phyloP scores from a whole-genome alignment of 1,140 invertebrate genomes.

The Lethocerus indicus region DNA sequence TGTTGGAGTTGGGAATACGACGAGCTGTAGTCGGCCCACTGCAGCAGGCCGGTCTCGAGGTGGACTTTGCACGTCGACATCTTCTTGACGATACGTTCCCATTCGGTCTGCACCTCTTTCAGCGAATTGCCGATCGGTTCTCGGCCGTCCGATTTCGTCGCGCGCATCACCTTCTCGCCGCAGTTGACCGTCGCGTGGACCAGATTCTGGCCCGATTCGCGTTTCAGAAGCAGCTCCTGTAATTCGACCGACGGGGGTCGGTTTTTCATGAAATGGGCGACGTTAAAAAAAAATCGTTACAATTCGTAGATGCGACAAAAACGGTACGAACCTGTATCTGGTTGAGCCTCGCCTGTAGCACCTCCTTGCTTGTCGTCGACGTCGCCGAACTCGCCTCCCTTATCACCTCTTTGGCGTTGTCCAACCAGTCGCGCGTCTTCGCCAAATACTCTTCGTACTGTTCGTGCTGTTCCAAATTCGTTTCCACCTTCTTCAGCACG shows the following conservation, averaged over 20 bases:
- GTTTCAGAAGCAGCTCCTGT: conserved; percentile 54
- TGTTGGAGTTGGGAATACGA: conserved; percentile 79
- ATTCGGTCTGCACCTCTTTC: conserved; percentile 81
- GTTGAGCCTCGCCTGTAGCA: conserved; percentile 61
- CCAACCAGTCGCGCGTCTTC: conserved; percentile 76
- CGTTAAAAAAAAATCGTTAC: too few species aligned
- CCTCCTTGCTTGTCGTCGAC: conserved; percentile 60
- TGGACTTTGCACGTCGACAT: conserved; percentile 85
- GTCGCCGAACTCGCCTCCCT: conserved; percentile 57
- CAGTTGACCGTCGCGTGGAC: conserved; percentile 80
- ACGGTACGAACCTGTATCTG: conserved; percentile 35
- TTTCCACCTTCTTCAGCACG: conserved; percentile 81
- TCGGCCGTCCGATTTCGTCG: conserved; percentile 73
- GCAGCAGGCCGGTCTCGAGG: conserved; percentile 74
- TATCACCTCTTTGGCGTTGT: conserved; percentile 67
- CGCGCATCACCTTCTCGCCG: conserved; percentile 79
- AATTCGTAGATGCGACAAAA: too few species aligned
- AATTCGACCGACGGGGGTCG: too few species aligned
- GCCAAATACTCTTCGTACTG: conserved; percentile 62
- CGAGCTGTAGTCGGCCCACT: conserved; percentile 91
- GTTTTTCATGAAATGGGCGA: too few species aligned
- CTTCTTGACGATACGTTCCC: conserved; percentile 81
- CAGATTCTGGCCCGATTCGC: conserved; percentile 81
- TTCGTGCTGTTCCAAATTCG: conserved; percentile 72
- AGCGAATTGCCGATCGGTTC: conserved; percentile 75